Conservation (phyloP, 2,888 invertebrate genomes). For the Apamea sordens region DNA sequence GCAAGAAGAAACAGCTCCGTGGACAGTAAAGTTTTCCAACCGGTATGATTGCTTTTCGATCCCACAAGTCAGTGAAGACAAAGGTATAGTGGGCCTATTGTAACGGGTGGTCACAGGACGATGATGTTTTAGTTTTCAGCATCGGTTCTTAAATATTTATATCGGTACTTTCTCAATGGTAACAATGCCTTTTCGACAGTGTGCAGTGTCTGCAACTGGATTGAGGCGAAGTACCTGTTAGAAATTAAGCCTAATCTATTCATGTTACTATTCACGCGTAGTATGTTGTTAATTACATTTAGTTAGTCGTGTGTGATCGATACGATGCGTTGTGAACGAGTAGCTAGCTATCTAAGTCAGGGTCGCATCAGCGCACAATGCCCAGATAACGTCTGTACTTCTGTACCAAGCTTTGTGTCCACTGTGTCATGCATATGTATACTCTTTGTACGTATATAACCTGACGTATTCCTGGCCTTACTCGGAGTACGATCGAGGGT, state of each 20-base stretch:
- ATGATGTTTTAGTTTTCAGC: not conserved
- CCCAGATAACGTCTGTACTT: constrained; percentile 66
- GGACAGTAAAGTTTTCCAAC: constrained; percentile 4
- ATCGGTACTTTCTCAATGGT: not conserved
- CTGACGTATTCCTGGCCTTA: constrained; percentile 30
- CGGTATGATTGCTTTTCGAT: constrained; percentile 12
- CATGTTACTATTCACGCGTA: not conserved
- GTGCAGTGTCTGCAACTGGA: not conserved
- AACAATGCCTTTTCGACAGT: constrained; percentile 13
- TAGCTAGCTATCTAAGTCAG: constrained; percentile 71
- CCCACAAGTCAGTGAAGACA: constrained; percentile 1
- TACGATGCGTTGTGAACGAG: constrained; percentile 47
- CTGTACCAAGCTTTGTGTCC: constrained; percentile 50
- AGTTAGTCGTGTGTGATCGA: constrained; percentile 53
- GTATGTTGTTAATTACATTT: constrained; percentile 39
- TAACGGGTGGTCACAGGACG: not conserved
- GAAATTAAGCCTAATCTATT: constrained; percentile 29
- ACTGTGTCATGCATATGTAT: constrained; percentile 23
- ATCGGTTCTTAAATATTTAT: constrained; percentile 14
- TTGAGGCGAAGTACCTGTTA: not conserved
- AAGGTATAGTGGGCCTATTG: not conserved
- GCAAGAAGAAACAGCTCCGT: not conserved
- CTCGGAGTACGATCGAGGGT: not conserved
- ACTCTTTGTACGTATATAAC: constrained; percentile 14
- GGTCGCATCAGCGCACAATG: constrained; percentile 68